Evolutionary conservation across 2,888 invertebrate species (phyloP), one percentile per base, ranked within the genome.

Genomic region (Lasioglossum oenotherae): DNA sequence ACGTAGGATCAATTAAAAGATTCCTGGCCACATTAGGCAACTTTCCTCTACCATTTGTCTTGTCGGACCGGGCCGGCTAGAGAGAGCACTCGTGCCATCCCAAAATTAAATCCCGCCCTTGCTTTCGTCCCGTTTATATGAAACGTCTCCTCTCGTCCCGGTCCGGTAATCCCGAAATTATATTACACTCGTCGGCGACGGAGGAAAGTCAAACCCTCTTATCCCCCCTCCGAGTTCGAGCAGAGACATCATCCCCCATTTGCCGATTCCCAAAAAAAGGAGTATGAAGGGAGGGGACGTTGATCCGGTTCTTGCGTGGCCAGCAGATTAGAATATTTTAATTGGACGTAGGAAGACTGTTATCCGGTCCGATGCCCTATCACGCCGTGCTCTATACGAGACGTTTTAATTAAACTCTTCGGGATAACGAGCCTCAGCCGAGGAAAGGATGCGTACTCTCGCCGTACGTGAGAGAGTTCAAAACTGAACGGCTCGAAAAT

Each of bases 91-190:
- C 38, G 53, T 84, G 74, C 71, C 44, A 49, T 31, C 31, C 27
- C 27, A 78, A 72, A 80, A 86, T 89, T 78, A 83, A 86, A 78
- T 72, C 53, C 41, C 27, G 19, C 74, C 72, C 41, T 80, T 74
- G 44, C 69, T 77, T 74, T 74, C 44, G 38, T 46, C 35, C 67
- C 74, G 64, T 80, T 79, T 86, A 23, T 82, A 86, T 78, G 82
- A 80, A 82, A 82, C 69, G 31, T 46, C 46, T 69, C 4, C n/a
- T 41, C 72, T 5, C 60, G 53, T 14, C 57, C 60, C 78, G 49
- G 49, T 41, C 16, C 81, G 72, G 76, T 84, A 76, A 85, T 74
- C 71, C 60, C 41, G 64, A 67, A 76, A 86, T 81, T 46, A 73
- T 71, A 81, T 85, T 81, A 85, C 67, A 41, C 64, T 19, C 41